Conservation (phyloP, 2,888 invertebrate genomes). For the Apodemia zela region DNA sequence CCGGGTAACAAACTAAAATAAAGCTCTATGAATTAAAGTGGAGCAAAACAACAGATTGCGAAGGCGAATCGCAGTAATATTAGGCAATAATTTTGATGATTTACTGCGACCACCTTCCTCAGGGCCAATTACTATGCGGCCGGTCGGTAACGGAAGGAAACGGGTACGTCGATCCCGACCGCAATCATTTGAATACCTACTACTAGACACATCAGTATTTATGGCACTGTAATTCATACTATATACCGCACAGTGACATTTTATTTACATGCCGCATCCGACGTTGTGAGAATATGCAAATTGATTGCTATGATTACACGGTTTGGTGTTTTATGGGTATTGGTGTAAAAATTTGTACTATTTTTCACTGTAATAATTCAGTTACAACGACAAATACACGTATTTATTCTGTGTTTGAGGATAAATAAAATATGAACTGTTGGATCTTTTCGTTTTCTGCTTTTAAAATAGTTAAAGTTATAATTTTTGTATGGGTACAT, state of each 20-base stretch:
- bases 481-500: no score
- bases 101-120: constrained; percentile 63
- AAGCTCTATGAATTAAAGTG: constrained; percentile 59
- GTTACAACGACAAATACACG: not conserved
- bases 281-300: constrained; percentile 49
- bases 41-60: constrained; percentile 63
- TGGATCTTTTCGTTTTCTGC: no score
- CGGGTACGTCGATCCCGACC: constrained; percentile 69
- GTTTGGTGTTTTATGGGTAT: constrained; percentile 29
- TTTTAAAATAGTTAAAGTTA: no score
- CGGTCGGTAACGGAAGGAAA: constrained; percentile 71
- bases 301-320: constrained; percentile 39
- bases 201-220: constrained; percentile 64
- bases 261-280: constrained; percentile 57
- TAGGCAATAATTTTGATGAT: constrained; percentile 77
- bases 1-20: constrained; percentile 47
- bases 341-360: constrained; percentile 21
- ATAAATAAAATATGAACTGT: not conserved
- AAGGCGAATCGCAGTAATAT: constrained; percentile 63
- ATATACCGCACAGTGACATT: constrained; percentile 50
- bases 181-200: constrained; percentile 74
- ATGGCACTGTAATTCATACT: constrained; percentile 68
- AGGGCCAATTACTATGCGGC: constrained; percentile 72
- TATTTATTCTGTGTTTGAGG: not conserved
- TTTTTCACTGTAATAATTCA: not conserved